Base-by-base conservation (phyloP, 2,888 invertebrate species). In the Tetranychus piercei region DNA sequence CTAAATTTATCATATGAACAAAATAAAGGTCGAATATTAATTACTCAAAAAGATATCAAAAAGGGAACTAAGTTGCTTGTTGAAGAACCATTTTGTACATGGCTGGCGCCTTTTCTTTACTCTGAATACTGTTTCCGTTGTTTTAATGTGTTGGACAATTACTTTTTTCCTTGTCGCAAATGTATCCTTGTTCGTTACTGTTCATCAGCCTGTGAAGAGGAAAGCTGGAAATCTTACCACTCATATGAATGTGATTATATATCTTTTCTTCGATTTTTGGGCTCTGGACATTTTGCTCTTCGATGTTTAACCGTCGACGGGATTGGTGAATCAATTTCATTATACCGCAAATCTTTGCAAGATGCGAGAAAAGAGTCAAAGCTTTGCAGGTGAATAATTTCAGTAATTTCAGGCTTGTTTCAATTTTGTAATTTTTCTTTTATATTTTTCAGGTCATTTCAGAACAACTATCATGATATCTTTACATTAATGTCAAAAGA, bases 161-260 rank as follows among this genome's bases (percentile, higher is more conserved):
- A 34, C 22, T 22, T 20, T 69, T 69, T 69, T n/a, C 69, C 69
- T 9, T 69, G 69, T 23, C 20, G 69, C 9, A 69, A 34, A 34
- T 69, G 69, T 23, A 8, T 9, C 23, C 20, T 69, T 69, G 69
- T 69, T 8, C 20, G 34, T 69, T 69, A 69, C 23, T 69, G 69
- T 69, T 69, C 69, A 69, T 69, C 23, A 18, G n/a, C 9, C n/a
- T 69, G 69, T 69, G 69, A 20, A 69, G 69, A 69, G n/a, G 34
- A 34, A 69, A 18, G 69, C n/a, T 69, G 69, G 69, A 22, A 20
- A 69, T 23, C 23, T 6, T 69, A 69, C 7, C 69, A 69, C 8
- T 22, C 20, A 69, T 18, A 18, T n/a, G 69, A 69, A 69, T 69
- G 69, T 8, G 2, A 69, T 6, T 69, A 18, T n/a, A 22, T 69